Evolutionary conservation across 2,888 invertebrate genomes (phyloP), one percentile per base, ranked within the genome.

Genomic region (Linnaemya tessellans): DNA sequence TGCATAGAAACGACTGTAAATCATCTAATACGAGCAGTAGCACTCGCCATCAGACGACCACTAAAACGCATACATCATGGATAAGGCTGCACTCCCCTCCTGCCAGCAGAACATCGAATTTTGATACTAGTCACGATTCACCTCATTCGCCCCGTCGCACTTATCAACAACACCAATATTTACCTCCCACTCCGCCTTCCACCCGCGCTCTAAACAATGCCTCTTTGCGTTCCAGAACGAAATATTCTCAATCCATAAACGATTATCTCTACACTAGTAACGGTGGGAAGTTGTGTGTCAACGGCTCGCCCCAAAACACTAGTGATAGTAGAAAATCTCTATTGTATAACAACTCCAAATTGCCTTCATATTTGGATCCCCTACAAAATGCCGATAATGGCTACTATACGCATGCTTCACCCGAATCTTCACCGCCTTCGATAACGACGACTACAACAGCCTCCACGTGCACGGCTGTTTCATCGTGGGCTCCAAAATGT

Each of bases 401-500:
- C 35, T 91, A 91, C 77, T 90, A 91, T 51, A 90, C 91, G 71
- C 88, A 87, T 62, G 91, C 89, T n/a, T 89, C 90, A 35, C 90
- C 91, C 4, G 89, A 91, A 56, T 90, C 91, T n/a, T 91, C 91
- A 22, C 88, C 89, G 68, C 88, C 89, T 13, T 87, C 88, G 20
- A 38, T 70, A 58, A 43, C 68, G 15, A 64, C 84, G 86, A 91
- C 58, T 1, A 64, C 49, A 10, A 20, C 58, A 35, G 25, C 58
- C 22, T 41, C 46, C 8, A 87, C 80, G 1, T 96, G 96, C 93
- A 94, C 95, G 89, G 95, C 96, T 83, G 94, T 96, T 91, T 93
- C 94, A 83, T 95, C 95, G 89, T 96, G 96, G 96, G 95, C 96
- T 90, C 96, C 96, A 91, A 96, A 96, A 93, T 96, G 93, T 90